Conservation (phyloP, 1,140 invertebrate genomes). For the Stenopsyche tienmushanensis region DNA sequence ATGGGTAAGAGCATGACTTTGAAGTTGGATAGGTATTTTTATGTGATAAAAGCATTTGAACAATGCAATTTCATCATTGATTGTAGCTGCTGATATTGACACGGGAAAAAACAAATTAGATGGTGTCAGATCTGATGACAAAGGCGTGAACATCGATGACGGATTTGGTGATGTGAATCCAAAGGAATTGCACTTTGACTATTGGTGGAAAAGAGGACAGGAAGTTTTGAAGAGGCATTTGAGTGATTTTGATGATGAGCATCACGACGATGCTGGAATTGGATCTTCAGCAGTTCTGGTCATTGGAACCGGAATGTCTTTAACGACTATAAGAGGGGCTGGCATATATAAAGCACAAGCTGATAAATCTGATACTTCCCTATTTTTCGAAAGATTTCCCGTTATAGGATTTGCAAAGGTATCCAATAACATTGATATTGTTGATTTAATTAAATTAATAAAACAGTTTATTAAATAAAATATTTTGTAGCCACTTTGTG, state of each 20-base stretch:
- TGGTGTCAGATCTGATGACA: no score
- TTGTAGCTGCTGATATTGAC: not conserved
- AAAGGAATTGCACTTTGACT: not conserved
- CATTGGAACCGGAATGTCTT: constrained; percentile 76
- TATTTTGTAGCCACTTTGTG: constrained; percentile 68
- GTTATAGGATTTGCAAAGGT: constrained; percentile 71
- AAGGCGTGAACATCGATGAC: not conserved
- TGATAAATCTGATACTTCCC: constrained; percentile 63
- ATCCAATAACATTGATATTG: no score
- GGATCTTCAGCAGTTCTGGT: constrained; percentile 76
- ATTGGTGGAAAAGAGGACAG: constrained; percentile 24
- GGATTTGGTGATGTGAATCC: not conserved
- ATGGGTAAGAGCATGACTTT: no score
- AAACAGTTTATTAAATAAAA: not conserved
- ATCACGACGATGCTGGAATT: constrained; percentile 29
- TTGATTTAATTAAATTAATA: constrained; percentile 4
- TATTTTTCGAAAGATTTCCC: constrained; percentile 75
- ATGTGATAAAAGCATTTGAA: no score
- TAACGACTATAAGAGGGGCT: constrained; percentile 68
- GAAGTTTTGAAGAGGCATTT: constrained; percentile 14
- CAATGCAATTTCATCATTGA: no score
- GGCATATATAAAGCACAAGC: constrained; percentile 67
- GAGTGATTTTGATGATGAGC: not conserved
- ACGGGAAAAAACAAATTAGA: no score
- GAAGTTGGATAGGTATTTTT: no score